phyloP scores from a whole-genome alignment of 1,140 invertebrate species.

The Cepaea nemoralis region DNA sequence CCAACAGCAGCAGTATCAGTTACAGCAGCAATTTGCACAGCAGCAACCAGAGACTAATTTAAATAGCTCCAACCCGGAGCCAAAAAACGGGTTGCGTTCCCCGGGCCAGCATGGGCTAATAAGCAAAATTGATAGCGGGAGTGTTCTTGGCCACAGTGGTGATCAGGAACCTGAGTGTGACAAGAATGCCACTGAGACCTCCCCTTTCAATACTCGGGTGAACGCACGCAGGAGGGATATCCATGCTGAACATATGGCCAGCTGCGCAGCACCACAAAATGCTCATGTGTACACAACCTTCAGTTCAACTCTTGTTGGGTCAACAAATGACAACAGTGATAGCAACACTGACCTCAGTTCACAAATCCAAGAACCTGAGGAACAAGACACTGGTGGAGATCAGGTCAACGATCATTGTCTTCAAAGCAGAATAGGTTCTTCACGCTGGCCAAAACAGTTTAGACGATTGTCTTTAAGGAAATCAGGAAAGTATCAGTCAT shows the following conservation, averaged over 20 bases:
- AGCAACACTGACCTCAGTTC: not conserved
- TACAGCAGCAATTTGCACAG: not conserved
- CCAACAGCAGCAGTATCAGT: slow-evolving; percentile 16
- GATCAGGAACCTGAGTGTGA: slow-evolving; percentile 15
- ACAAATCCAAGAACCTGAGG: not conserved
- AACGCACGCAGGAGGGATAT: slow-evolving; percentile 23
- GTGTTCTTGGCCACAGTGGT: slow-evolving; percentile 33
- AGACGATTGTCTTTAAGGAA: not conserved
- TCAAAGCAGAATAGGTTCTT: too few species aligned
- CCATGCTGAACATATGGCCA: slow-evolving; percentile 36
- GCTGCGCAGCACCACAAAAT: not conserved
- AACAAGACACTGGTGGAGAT: too few species aligned
- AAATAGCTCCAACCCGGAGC: not conserved
- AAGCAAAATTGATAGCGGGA: slow-evolving; percentile 33
- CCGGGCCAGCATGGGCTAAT: slow-evolving; percentile 39
- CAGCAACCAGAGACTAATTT: slow-evolving; percentile 14
- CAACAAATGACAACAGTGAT: not conserved
- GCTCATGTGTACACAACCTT: not conserved
- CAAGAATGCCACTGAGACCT: slow-evolving; percentile 35
- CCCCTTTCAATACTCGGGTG: slow-evolving; percentile 43
- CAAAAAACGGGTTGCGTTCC: slow-evolving; percentile 42
- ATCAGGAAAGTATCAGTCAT: not conserved
- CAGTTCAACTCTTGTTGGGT: not conserved
- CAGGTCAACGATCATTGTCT: too few species aligned
- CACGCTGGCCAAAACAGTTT: not conserved